phyloP scores from a whole-genome alignment of 2,888 invertebrate species.

The Conomelus anceps region DNA sequence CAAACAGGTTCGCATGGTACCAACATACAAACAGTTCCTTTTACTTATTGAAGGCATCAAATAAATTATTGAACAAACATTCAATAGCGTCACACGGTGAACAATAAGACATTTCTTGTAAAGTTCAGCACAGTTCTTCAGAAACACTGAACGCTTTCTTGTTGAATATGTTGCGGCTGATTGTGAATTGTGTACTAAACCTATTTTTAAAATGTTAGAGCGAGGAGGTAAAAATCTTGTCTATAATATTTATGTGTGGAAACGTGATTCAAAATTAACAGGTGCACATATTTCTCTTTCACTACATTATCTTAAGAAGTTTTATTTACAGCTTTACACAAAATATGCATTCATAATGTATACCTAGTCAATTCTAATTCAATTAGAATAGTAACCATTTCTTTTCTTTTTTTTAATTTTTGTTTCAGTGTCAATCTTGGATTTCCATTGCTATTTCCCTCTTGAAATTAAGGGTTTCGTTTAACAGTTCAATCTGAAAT shows the following conservation, averaged over 20 bases:
- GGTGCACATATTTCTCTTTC: not conserved
- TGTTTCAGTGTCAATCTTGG: not conserved
- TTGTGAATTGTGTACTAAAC: not conserved
- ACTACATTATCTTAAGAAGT: not conserved
- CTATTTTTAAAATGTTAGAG: not conserved
- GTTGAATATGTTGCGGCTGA: not conserved
- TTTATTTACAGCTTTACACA: not conserved
- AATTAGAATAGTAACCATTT: not conserved
- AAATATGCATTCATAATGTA: not conserved
- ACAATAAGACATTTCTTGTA: not conserved
- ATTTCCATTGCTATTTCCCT: not conserved
- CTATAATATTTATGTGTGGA: not conserved
- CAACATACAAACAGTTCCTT: conserved; percentile 3
- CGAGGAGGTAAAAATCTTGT: not conserved
- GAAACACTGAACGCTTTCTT: not conserved
- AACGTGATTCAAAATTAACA: not conserved
- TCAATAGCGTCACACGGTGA: not conserved
- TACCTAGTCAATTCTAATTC: not conserved
- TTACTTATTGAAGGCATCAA: conserved; percentile 11
- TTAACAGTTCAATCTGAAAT: not conserved
- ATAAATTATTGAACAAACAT: not conserved
- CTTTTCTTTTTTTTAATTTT: no score
- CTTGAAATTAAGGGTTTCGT: not conserved
- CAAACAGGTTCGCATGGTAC: conserved; percentile 20
- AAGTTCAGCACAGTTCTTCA: not conserved